Conservation (phyloP, 2,888 invertebrate genomes). For the Sphaeridia pumilis region DNA sequence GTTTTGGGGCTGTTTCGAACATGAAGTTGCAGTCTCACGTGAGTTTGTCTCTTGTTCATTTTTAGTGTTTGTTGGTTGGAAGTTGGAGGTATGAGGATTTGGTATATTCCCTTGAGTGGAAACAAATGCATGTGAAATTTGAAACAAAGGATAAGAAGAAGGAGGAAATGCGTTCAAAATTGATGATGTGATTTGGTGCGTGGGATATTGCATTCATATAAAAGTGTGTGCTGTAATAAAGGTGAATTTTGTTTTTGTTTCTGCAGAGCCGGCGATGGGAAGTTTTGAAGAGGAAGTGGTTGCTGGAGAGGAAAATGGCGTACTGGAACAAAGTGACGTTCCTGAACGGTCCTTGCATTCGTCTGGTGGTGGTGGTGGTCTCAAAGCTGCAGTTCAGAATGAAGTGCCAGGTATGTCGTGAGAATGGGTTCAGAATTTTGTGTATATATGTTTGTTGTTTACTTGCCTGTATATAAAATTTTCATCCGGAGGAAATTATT, state of each 20-base stretch:
- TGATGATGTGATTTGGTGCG: not conserved
- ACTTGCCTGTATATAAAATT: too few relatives aligned
- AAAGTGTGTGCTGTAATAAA: not conserved
- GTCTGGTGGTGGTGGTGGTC: too few relatives aligned
- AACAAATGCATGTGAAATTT: not conserved
- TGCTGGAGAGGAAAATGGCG: slow-evolving; percentile 15
- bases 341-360: slow-evolving; percentile 25
- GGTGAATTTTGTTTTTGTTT: slow-evolving; percentile 1
- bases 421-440: not conserved
- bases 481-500: too few relatives aligned
- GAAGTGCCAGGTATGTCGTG: slow-evolving; percentile 26
- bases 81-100: too few relatives aligned
- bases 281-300: slow-evolving; percentile 25
- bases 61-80: too few relatives aligned
- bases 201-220: too few relatives aligned
- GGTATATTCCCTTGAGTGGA: not conserved
- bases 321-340: slow-evolving; percentile 25
- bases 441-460: not conserved
- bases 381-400: too few relatives aligned
- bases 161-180: not conserved
- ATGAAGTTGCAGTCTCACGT: not conserved
- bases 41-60: not conserved
- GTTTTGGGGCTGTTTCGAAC: too few relatives aligned
- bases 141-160: not conserved
- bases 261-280: slow-evolving; percentile 28